Base-by-base conservation (phyloP, 30 jellyfish, hydroid and myxozoan species). In the Hydra vulgaris region DNA sequence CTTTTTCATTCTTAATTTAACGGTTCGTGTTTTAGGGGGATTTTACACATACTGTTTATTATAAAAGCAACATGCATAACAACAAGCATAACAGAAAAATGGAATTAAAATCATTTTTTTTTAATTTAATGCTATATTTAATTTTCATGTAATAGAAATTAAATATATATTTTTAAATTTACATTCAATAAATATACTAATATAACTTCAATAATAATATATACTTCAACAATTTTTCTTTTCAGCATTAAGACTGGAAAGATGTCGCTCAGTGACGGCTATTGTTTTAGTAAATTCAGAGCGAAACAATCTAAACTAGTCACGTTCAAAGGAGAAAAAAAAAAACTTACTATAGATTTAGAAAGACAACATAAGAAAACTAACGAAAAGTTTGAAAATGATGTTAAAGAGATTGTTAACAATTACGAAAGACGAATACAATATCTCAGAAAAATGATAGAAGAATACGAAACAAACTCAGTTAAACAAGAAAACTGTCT, bases 401-500 rank as follows among this genome's bases (percentile, higher is more conserved):
- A 80, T 21, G 66, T 61, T 61, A 56, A 22, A 21, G 87, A 80
- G 27, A 27, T 80, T 18, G 87, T 80, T 15, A 21, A 20, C 17
- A 80, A 80, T 24, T 80, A 80, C 67, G 87, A 80, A 53, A 82
- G 87, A 18, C 80, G 87, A 4, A 21, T 80, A 21, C 21, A 26
- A 25, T 66, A 80, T 70, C 73, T 80, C 40, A 74, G 71, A 80
- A 74, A 74, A 15, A 27, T 80, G 3, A 25, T 80, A 19, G 87
- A 80, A 70, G 87, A 80, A 26, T 80, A 70, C 72, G 87, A 80
- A 23, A 27, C 25, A 19, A 80, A 80, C 17, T 24, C 70, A 7
- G 66, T 25, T 70, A 27, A 23, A 72, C n/a, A 56, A 21, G 66
- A 80, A 70, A 23, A 25, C 26, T 61, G 26, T 22, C 24, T 80